A percentile compares a stretch with the other conserved stretches of the same genome.
Evolutionary conservation across 2,113 vertebrate genomes (phyloP).

Genomic region (Ophthalmotilapia sp.): DNA sequence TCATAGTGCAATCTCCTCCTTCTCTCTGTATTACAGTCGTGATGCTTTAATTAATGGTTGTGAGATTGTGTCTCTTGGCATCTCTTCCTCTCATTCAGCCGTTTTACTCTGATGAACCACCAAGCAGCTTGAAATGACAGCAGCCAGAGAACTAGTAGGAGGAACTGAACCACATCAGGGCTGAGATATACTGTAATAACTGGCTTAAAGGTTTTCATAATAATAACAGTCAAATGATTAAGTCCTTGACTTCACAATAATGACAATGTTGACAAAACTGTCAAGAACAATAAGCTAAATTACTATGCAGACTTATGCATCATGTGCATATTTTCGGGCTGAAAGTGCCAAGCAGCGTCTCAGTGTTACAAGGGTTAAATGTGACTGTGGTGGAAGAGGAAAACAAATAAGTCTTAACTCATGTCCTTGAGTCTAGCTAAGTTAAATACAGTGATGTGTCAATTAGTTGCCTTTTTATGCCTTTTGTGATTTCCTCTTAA

Average conservation of each 20-base stretch:
- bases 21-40: background rate
- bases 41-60: constrained; percentile 52
- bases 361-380: background rate
- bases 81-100: constrained; percentile 1
- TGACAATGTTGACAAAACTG: background rate
- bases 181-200: background rate
- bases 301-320: background rate
- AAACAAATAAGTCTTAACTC: background rate
- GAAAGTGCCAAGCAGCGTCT: background rate
- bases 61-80: constrained; percentile 50
- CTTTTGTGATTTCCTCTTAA: background rate
- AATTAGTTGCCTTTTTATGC: background rate
- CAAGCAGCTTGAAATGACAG: constrained; percentile 5
- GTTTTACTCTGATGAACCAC: constrained; percentile 8
- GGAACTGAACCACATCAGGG: background rate
- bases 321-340: background rate
- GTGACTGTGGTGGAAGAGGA: background rate
- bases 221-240: background rate
- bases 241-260: background rate
- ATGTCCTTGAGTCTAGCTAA: background rate
- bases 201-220: background rate
- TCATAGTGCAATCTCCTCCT: background rate
- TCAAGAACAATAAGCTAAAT: background rate
- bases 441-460: background rate
- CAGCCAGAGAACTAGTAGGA: background rate